phyloP scores from a whole-genome alignment of 2,888 invertebrate species.

The Gandaritis pyraliata region DNA sequence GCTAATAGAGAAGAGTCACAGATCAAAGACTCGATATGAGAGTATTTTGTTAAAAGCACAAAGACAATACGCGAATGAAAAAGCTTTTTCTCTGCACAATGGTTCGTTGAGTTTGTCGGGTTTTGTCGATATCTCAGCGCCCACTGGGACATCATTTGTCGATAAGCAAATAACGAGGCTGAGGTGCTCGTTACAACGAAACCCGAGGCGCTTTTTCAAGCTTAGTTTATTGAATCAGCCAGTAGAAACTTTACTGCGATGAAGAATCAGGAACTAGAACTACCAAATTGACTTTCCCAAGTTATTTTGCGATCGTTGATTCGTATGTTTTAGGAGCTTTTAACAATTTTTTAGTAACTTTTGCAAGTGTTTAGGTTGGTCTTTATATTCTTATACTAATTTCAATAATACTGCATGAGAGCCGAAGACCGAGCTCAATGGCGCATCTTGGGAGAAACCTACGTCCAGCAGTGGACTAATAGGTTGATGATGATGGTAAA shows the following conservation, averaged over 20 bases:
- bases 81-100: conserved; percentile 18
- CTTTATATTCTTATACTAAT: too few species aligned
- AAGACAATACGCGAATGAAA: conserved; percentile 2
- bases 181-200: conserved; percentile 24
- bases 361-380: too few species aligned
- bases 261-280: not conserved
- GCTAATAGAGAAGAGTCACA: conserved; percentile 8
- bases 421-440: too few species aligned
- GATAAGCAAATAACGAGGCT: conserved; percentile 39
- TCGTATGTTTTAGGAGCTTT: too few species aligned
- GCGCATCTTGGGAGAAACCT: too few species aligned
- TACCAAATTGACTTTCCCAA: not conserved
- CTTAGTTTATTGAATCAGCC: conserved; percentile 13
- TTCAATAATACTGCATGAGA: too few species aligned
- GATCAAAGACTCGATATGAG: conserved; percentile 9
- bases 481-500: too few species aligned
- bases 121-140: conserved; percentile 24
- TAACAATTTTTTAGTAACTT: too few species aligned
- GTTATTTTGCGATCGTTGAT: too few species aligned
- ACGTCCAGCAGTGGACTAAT: too few species aligned
- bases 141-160: conserved; percentile 39
- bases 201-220: conserved; percentile 17
- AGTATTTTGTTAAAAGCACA: not conserved
- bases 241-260: conserved; percentile 4
- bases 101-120: not conserved